Percentiles rank a stretch among this genome's conserved stretches.
These are phyloP conservation scores for Emberiza fucata DNA, from an alignment of 2,113 vertebrate genomes.

Conservation along the genomic window DNA sequence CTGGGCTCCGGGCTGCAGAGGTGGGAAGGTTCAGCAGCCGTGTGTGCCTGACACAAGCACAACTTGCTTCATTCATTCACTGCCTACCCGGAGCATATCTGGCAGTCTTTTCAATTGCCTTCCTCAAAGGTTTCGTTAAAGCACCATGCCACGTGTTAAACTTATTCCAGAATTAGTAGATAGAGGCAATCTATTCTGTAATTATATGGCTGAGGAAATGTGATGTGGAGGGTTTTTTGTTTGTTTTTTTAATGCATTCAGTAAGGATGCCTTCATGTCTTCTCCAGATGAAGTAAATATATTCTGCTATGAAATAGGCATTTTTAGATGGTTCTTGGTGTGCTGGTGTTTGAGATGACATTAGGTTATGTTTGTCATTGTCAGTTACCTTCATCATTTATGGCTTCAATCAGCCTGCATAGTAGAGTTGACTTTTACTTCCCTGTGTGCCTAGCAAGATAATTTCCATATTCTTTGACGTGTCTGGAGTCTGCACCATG, in stretches of 20 bases:
- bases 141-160: accelerated
- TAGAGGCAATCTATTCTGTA: neutral
- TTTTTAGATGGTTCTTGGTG: conserved; percentile 50
- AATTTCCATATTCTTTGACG: conserved; percentile 59
- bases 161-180: neutral
- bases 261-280: no score
- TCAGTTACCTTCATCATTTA: conserved; percentile 45
- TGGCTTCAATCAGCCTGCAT: conserved; percentile 43
- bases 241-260: neutral
- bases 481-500: neutral
- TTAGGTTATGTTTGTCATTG: conserved; percentile 47
- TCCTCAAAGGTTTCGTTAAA: neutral
- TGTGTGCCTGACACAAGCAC: neutral
- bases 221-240: accelerated
- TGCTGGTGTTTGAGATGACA: neutral
- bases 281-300: conserved; percentile 5
- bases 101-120: neutral
- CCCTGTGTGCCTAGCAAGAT: neutral
- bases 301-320: neutral
- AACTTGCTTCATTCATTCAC: accelerated
- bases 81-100: neutral
- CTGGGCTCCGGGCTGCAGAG: accelerated
- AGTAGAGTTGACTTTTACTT: conserved; percentile 55
- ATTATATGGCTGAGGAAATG: neutral
- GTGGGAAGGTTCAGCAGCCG: neutral